phyloP scores from a whole-genome alignment of 2,797 vertebrate genomes.

The Chaetophractus vellerosus region DNA sequence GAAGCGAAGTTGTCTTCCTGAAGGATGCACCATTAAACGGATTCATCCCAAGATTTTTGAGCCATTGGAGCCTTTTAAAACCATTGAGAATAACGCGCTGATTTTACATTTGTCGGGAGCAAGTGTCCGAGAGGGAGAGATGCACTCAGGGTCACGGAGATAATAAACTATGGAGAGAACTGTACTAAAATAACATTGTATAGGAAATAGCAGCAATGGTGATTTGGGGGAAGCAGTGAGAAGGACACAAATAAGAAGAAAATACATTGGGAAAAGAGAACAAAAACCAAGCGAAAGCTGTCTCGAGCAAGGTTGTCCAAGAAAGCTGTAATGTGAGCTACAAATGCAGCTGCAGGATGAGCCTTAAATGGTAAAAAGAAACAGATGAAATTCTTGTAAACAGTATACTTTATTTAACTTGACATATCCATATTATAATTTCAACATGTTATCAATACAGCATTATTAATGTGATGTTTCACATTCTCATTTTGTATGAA shows the following conservation, averaged over 20 bases:
- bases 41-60: neutral
- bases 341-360: neutral
- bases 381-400: conserved; percentile 38
- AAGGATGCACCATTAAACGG: neutral
- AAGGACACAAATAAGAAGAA: neutral
- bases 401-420: conserved; percentile 13
- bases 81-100: neutral
- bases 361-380: conserved; percentile 2
- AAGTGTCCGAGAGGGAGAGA: neutral
- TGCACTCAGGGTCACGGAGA: neutral
- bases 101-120: neutral
- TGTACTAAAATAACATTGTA: neutral
- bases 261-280: neutral
- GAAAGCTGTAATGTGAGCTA: neutral
- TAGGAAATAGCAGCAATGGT: neutral
- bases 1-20: neutral
- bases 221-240: neutral
- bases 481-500: neutral
- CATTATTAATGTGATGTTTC: neutral
- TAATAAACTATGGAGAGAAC: neutral
- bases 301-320: neutral
- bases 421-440: conserved; percentile 52
- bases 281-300: neutral
- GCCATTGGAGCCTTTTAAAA: conserved; percentile 30
- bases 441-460: neutral